phyloP scores from a whole-genome alignment of 2,797 vertebrate genomes.

The Pogoniulus pusillus region DNA sequence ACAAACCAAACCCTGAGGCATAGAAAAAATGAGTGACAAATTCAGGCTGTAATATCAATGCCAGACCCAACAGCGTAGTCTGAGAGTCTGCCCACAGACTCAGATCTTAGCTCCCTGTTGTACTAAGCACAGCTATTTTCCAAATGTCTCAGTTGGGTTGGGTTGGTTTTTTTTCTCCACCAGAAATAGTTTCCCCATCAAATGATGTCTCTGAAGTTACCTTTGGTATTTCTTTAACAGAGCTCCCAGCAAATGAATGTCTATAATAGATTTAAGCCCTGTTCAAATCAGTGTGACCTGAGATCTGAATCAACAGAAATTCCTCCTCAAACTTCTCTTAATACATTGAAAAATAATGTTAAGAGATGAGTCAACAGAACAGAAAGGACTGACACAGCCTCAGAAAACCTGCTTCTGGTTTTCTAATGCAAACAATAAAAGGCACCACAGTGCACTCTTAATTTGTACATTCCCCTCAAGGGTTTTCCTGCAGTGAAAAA shows the following conservation, averaged over 20 bases:
- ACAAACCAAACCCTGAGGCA: accelerated
- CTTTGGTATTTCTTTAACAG: neutral
- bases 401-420: neutral
- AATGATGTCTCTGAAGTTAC: neutral
- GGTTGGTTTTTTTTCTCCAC: neutral
- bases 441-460: neutral
- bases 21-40: neutral
- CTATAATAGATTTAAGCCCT: neutral
- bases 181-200: neutral
- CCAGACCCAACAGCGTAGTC: neutral
- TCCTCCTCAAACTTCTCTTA: neutral
- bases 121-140: neutral
- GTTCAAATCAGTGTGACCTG: neutral
- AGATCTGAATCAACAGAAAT: neutral
- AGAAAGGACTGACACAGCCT: neutral
- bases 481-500: neutral
- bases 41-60: neutral
- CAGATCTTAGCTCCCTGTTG: neutral
- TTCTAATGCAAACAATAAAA: neutral
- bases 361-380: neutral
- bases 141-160: neutral
- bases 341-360: neutral
- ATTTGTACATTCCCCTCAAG: neutral
- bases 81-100: neutral
- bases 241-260: neutral